Conservation (phyloP, 2,888 invertebrate species). For the Dicyrtomina minuta region DNA sequence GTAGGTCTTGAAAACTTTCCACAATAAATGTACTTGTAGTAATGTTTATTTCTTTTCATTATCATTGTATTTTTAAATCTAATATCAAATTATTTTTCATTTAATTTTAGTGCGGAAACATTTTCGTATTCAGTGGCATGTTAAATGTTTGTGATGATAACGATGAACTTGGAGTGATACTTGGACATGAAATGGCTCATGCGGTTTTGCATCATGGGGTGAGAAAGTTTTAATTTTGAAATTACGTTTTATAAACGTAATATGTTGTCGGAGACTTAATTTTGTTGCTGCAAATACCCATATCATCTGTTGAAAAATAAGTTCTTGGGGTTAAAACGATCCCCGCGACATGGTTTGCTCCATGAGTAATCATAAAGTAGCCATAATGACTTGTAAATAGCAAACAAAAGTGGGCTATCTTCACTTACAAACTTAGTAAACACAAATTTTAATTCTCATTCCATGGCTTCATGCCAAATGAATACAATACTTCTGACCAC, state of each 20-base stretch:
- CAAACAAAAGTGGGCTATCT: no score
- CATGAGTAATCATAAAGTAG: no score
- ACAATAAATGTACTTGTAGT: background rate
- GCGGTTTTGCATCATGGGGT: constrained; percentile 57
- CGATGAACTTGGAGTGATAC: constrained; percentile 62
- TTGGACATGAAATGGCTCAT: constrained; percentile 67
- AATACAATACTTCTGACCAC: no score
- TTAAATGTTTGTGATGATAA: constrained; percentile 59
- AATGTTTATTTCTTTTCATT: constrained; percentile 7
- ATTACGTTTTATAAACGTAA: background rate
- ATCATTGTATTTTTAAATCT: background rate
- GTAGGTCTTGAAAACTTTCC: constrained; percentile 54
- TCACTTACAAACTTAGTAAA: no score
- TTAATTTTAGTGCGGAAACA: constrained; percentile 61
- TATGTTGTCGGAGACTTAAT: no score
- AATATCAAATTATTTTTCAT: background rate
- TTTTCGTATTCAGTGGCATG: constrained; percentile 63
- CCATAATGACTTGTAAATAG: no score
- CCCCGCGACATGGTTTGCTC: no score
- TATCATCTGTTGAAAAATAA: no score
- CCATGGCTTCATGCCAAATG: no score
- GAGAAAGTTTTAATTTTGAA: constrained; percentile 30
- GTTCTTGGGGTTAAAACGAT: no score
- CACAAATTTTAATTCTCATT: no score
- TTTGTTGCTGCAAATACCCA: no score